phyloP scores from a whole-genome alignment of 53 echinoderm and acorn worm genomes.

The Stichopus horrens region DNA sequence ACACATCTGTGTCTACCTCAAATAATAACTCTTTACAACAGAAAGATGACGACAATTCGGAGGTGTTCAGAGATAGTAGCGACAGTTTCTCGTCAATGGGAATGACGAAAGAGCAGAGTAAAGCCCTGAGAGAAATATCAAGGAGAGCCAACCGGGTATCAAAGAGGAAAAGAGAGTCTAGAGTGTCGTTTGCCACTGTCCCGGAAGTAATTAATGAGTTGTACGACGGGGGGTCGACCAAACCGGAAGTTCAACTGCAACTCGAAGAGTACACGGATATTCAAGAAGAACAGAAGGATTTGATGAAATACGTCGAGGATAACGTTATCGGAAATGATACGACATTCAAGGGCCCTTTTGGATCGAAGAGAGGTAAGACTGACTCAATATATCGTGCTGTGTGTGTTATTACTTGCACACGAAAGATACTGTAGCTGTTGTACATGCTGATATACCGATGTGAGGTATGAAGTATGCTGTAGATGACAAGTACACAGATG shows the following conservation, averaged over 20 bases:
- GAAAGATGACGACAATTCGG: neutral
- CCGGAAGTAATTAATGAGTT: slow-evolving; percentile 45
- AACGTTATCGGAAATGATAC: slow-evolving; percentile 82
- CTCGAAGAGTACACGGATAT: slow-evolving; percentile 3
- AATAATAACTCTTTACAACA: slow-evolving; percentile 8
- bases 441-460: no score
- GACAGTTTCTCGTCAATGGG: slow-evolving; percentile 2
- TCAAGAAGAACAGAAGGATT: slow-evolving; percentile 44
- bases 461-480: no score
- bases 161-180: slow-evolving; percentile 28
- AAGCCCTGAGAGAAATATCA: slow-evolving; percentile 39
- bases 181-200: slow-evolving; percentile 45
- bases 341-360: slow-evolving; percentile 77
- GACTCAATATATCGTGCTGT: no score
- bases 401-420: no score
- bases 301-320: slow-evolving; percentile 82
- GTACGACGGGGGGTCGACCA: neutral
- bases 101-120: slow-evolving; percentile 43
- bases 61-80: neutral
- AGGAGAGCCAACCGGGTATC: slow-evolving; percentile 40
- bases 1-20: neutral
- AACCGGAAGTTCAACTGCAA: neutral
- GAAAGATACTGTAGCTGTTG: no score
- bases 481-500: no score
- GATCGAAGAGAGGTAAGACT: slow-evolving; percentile 75